Percentiles rank a stretch among this genome's conserved stretches.
Evolutionary conservation across 2,113 vertebrate genomes (phyloP).

Genomic region (Hippocampus guttulatus): DNA sequence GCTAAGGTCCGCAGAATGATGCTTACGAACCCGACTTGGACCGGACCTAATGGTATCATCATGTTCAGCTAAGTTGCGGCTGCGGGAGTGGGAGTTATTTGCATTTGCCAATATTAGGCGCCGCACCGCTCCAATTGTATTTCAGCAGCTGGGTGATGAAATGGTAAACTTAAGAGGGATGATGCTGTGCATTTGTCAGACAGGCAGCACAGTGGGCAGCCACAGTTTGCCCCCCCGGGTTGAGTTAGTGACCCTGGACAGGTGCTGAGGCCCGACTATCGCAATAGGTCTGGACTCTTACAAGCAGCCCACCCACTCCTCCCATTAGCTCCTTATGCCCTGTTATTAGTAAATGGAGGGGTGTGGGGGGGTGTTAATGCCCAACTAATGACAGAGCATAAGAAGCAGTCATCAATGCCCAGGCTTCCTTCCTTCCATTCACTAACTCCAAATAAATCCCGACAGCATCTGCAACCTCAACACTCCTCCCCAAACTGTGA

Average conservation of each 20-base stretch:
- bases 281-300: constrained; percentile 57
- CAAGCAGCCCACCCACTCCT: constrained; percentile 40
- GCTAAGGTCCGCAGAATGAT: no score
- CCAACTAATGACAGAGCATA: constrained; percentile 74
- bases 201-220: constrained; percentile 47
- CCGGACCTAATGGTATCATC: no score
- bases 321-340: constrained; percentile 54
- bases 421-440: constrained; percentile 39
- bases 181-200: constrained; percentile 22
- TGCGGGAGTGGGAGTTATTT: no score
- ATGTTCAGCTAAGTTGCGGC: no score
- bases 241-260: constrained; percentile 67
- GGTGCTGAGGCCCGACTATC: constrained; percentile 68
- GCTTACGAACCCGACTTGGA: no score
- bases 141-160: no score
- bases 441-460: constrained; percentile 58
- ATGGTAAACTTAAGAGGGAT: no score
- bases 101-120: no score
- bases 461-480: constrained; percentile 58
- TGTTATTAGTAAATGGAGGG: constrained; percentile 68
- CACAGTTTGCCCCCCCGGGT: constrained; percentile 51
- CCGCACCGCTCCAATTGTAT: no score
- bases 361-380: constrained; percentile 67
- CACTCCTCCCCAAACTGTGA: not conserved
- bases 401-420: constrained; percentile 52